phyloP scores from a whole-genome alignment of 1,140 invertebrate genomes.

The Heliconius eleuchia region DNA sequence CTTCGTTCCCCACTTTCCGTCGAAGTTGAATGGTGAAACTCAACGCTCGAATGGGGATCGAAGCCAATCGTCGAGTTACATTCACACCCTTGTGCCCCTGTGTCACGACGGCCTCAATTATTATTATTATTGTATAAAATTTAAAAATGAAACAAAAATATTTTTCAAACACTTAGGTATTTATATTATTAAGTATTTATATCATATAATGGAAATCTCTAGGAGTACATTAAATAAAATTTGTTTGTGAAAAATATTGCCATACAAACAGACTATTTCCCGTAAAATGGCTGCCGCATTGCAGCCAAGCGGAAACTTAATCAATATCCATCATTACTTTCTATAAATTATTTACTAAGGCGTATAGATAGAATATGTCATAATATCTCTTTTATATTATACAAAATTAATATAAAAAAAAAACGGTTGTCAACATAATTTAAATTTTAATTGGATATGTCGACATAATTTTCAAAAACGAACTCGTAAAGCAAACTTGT shows the following conservation, averaged over 20 bases:
- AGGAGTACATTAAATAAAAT: neutral
- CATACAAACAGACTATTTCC: slow-evolving; percentile 22
- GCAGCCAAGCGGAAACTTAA: slow-evolving; percentile 33
- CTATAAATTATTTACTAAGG: slow-evolving; percentile 7
- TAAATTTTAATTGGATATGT: neutral
- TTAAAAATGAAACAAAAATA: no score
- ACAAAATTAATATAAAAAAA: neutral
- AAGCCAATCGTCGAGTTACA: no score
- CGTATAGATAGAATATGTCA: neutral
- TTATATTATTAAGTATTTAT: neutral
- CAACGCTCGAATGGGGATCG: no score
- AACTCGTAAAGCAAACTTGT: slow-evolving; percentile 14
- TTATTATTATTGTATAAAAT: no score
- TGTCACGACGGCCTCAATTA: no score
- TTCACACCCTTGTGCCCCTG: no score
- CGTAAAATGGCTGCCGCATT: slow-evolving; percentile 34
- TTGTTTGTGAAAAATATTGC: slow-evolving; percentile 6
- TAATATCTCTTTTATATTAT: neutral
- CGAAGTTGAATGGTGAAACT: no score
- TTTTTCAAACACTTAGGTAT: no score
- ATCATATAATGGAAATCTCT: neutral
- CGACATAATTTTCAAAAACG: neutral
- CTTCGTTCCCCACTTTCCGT: no score
- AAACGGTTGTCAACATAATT: neutral
- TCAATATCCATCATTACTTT: slow-evolving; percentile 27